phyloP scores from a whole-genome alignment of 2,888 invertebrate genomes.

The Drosophila meridiana region DNA sequence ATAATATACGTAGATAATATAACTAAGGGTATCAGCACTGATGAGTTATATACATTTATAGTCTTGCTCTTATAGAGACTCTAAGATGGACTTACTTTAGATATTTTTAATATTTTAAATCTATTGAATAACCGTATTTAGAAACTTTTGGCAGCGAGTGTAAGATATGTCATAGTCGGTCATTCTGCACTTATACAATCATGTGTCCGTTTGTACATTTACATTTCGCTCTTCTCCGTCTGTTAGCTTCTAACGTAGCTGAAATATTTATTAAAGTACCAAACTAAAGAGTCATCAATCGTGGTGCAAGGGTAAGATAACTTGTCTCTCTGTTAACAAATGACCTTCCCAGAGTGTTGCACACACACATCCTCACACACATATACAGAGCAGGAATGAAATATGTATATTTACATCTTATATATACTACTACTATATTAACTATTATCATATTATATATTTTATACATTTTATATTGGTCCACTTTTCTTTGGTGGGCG shows the following conservation, averaged over 20 bases:
- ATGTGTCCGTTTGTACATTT: not conserved
- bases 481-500: not conserved
- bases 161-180: not conserved
- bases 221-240: not conserved
- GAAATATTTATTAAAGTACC: conserved; percentile 37
- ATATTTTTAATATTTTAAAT: too few species aligned
- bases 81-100: too few species aligned
- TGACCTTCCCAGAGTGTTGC: conserved; percentile 1
- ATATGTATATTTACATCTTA: not conserved
- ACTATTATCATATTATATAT: not conserved
- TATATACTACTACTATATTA: not conserved
- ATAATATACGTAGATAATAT: not conserved
- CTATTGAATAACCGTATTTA: too few species aligned
- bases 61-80: too few species aligned
- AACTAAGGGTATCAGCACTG: not conserved
- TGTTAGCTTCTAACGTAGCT: conserved; percentile 34
- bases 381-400: not conserved
- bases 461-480: not conserved
- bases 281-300: conserved; percentile 11
- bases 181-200: not conserved
- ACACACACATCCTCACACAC: not conserved
- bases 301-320: conserved; percentile 19
- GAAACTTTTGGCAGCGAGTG: not conserved
- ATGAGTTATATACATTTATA: not conserved
- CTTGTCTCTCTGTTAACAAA: conserved; percentile 20